A percentile compares a stretch with the other conserved stretches of the same genome.
Conservation (phyloP, 2,888 invertebrate species). For the Tupiocoris notatus region DNA sequence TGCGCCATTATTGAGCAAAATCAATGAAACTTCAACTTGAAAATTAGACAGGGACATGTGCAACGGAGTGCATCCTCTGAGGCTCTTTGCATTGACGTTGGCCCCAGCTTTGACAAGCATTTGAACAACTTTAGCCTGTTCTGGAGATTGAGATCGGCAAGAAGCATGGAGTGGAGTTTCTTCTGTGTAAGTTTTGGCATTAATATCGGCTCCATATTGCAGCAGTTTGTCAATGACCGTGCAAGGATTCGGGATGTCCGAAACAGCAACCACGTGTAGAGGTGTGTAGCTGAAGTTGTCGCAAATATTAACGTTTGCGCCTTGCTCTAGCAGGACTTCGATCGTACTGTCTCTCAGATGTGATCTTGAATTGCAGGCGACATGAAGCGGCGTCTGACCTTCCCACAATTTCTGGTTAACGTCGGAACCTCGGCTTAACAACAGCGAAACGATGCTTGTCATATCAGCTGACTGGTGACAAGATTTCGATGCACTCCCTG, state of each 20-base stretch:
- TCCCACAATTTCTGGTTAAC: slow-evolving; percentile 13
- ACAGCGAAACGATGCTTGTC: neutral
- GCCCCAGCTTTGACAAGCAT: neutral
- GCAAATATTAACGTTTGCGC: neutral
- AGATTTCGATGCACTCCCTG: neutral
- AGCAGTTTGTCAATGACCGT: neutral
- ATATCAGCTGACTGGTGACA: neutral
- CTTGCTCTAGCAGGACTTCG: neutral
- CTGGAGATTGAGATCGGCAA: neutral
- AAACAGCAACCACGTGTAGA: slow-evolving; percentile 3
- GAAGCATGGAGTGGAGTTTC: slow-evolving; percentile 4
- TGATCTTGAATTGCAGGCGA: neutral
- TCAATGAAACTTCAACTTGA: neutral
- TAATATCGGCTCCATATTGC: neutral
- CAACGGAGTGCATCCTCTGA: neutral
- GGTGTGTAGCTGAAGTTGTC: slow-evolving; percentile 8
- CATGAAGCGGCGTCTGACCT: neutral
- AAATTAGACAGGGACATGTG: neutral
- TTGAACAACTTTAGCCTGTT: neutral
- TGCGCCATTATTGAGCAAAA: neutral
- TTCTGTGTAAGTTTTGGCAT: neutral
- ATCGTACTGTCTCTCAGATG: neutral
- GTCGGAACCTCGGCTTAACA: neutral
- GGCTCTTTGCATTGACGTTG: neutral
- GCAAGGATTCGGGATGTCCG: neutral